Evolutionary conservation across 2,113 vertebrate species (phyloP), one percentile per base, ranked within the genome.

Genomic region (Plecturocebus donacophilus): DNA sequence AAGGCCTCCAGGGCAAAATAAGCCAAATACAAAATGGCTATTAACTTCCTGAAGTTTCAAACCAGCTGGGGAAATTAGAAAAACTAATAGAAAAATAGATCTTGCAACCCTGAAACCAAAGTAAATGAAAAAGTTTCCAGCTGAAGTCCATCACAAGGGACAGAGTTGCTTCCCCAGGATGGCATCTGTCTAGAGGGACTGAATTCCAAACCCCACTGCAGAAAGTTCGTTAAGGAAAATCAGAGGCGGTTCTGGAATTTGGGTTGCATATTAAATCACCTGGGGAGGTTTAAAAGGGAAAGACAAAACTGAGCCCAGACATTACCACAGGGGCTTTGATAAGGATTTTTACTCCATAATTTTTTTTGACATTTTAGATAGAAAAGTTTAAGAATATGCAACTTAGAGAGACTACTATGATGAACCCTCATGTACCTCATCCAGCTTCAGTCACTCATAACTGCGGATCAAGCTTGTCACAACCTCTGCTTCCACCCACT

Each of bases 31-130:
- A 92, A 97, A 96, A 96, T 88, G 93, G 12, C 81, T 93, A 82
- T 95, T 96, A 96, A 88, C 90, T 97, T 94, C 71, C 91, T 52
- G 17, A 96, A 90, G 91, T 97, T 97, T 94, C 96, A 88, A 94
- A 92, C 64, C 95, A 96, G 93, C 94, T 88, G 64, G 90, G 90
- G 76, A 93, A 94, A 95, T 97, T 92, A 97, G 87, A 71, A 96
- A 87, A 96, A 92, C 84, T 71, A 95, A 97, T 79, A 93, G 88
- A 61, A 91, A 96, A 92, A 73, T 20, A 93, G 52, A 92, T 80
- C 84, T 95, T 58, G 4, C 21, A 58, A 89, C n/a, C 27, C 92
- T 81, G 35, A 83, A 87, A 92, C 47, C 14, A 32, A 95, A 79
- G 84, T 73, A 76, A 90, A 79, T 80, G 58, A 42, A 42, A 75